These are phyloP conservation scores for Lasioglossum figueresi DNA, from an alignment of 2,888 invertebrate genomes.

Conservation along the genomic window DNA sequence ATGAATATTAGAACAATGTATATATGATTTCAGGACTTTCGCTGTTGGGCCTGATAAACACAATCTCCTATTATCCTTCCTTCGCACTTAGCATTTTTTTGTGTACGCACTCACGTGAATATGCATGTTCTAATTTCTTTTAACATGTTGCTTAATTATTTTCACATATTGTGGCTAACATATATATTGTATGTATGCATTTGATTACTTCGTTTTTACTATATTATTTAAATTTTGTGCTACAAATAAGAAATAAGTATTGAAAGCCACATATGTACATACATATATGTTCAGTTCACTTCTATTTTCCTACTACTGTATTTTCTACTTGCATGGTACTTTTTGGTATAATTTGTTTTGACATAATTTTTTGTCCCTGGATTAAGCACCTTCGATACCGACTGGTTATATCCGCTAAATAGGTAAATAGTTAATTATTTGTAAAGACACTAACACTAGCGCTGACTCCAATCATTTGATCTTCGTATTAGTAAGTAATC, in stretches of 20 bases:
- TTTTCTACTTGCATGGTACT: slow-evolving; percentile 51
- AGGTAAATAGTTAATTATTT: slow-evolving; percentile 63
- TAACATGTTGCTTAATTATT: slow-evolving; percentile 21
- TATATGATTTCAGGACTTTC: slow-evolving; percentile 73
- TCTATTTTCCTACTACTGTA: background rate
- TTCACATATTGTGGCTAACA: slow-evolving; percentile 30
- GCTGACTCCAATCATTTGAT: background rate
- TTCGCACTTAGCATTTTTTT: slow-evolving; percentile 68
- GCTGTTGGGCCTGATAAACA: slow-evolving; percentile 72
- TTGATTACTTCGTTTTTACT: background rate
- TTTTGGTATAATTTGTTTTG: slow-evolving; percentile 45
- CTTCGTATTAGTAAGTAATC: background rate
- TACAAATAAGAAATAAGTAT: background rate
- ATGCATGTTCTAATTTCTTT: slow-evolving; percentile 24
- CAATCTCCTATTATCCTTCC: slow-evolving; percentile 72
- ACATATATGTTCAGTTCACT: slow-evolving; percentile 12
- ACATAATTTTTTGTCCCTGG: slow-evolving; percentile 49
- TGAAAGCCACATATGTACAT: slow-evolving; percentile 29
- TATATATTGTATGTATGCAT: slow-evolving; percentile 5
- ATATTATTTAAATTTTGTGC: background rate
- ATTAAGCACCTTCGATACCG: slow-evolving; percentile 55
- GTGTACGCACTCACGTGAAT: slow-evolving; percentile 37
- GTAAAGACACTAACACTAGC: background rate
- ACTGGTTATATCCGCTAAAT: slow-evolving; percentile 60
- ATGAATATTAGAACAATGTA: slow-evolving; percentile 51